phyloP scores from a whole-genome alignment of 2,113 vertebrate genomes.

The Argyrosomus japonicus region DNA sequence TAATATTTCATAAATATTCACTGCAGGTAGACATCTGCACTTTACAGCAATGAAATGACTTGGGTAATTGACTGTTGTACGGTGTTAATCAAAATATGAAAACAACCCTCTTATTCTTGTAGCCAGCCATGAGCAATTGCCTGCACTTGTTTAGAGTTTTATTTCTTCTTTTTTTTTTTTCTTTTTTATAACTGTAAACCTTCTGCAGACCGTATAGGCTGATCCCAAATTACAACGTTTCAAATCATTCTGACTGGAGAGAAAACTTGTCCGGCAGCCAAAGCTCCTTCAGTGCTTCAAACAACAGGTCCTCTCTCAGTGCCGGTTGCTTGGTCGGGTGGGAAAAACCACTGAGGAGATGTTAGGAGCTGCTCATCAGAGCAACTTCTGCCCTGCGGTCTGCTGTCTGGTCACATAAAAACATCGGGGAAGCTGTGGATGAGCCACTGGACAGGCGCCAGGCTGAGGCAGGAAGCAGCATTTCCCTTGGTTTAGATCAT shows the following conservation, averaged over 20 bases:
- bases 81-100: conserved; percentile 25
- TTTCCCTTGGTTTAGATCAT: conserved; percentile 34
- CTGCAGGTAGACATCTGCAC: conserved; percentile 48
- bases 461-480: conserved; percentile 13
- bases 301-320: conserved; percentile 30
- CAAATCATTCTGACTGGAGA: neutral
- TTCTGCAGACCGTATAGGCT: conserved; percentile 5
- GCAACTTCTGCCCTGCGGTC: conserved; percentile 38
- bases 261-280: conserved; percentile 31
- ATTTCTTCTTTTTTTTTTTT: neutral
- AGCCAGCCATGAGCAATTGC: neutral
- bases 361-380: conserved; percentile 43
- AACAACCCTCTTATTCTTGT: neutral
- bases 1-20: conserved; percentile 47
- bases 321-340: conserved; percentile 2
- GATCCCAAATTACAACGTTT: conserved; percentile 34
- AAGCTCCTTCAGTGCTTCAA: conserved; percentile 18
- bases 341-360: conserved; percentile 32
- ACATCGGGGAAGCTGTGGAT: conserved; percentile 39
- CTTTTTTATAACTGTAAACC: conserved; percentile 6
- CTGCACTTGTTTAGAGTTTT: conserved; percentile 5
- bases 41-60: conserved; percentile 14
- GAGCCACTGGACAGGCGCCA: conserved; percentile 47
- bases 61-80: conserved; percentile 17
- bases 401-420: conserved; percentile 57